Percentiles rank a stretch among this genome's conserved stretches.
Evolutionary conservation across 2,888 invertebrate species (phyloP).

Genomic region (Lomographa bimaculata): DNA sequence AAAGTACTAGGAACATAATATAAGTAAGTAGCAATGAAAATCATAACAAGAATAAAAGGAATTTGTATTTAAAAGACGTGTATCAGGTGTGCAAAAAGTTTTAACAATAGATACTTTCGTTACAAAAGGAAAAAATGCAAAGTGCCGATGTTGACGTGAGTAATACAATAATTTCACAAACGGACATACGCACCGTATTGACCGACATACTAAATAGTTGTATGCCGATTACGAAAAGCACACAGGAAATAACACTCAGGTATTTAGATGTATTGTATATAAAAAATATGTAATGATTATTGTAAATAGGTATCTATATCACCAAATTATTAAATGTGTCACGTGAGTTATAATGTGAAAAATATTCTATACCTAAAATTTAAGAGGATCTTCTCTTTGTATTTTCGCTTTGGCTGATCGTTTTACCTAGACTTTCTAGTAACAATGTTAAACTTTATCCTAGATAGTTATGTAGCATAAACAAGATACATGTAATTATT

Average conservation of each 20-base stretch:
- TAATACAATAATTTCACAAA: constrained; percentile 22
- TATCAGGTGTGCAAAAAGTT: constrained; percentile 7
- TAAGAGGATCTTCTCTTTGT: too few species aligned
- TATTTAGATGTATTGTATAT: too few species aligned
- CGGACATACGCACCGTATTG: constrained; percentile 7
- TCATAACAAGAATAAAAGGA: too few species aligned
- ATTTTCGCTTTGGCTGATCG: too few species aligned
- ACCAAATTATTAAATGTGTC: too few species aligned
- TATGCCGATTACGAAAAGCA: constrained; percentile 26
- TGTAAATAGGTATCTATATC: too few species aligned
- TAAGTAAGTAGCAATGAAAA: too few species aligned
- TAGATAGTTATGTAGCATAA: constrained; percentile 15
- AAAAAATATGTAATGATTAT: too few species aligned
- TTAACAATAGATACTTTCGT: constrained; percentile 14
- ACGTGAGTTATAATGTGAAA: too few species aligned
- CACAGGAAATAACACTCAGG: constrained; percentile 15
- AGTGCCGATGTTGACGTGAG: constrained; percentile 16
- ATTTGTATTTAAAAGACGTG: too few species aligned
- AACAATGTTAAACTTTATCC: constrained; percentile 7
- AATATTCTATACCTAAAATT: too few species aligned
- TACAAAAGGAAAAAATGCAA: constrained; percentile 19
- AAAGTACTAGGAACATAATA: too few species aligned
- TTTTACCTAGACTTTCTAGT: constrained; percentile 9
- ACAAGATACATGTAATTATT: constrained; percentile 12
- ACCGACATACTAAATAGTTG: constrained; percentile 6